phyloP scores from a whole-genome alignment of 1,140 invertebrate species.

The Eriosoma lanigerum region DNA sequence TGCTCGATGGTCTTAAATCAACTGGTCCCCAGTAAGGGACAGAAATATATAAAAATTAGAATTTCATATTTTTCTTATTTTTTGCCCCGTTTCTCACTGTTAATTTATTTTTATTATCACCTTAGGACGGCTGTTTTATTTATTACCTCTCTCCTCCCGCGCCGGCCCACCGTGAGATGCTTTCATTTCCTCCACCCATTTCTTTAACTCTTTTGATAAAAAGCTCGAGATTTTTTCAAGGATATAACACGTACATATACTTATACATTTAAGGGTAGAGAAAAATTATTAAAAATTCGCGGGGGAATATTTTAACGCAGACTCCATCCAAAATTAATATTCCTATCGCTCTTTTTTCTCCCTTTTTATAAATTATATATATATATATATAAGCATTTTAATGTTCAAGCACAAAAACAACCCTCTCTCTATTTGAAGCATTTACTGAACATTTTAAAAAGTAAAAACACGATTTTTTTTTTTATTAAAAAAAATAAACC shows the following conservation, averaged over 20 bases:
- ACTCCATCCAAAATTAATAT: constrained; percentile 39
- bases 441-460: constrained; percentile 46
- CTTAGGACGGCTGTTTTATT: constrained; percentile 46
- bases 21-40: not conserved
- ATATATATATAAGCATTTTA: constrained; percentile 12
- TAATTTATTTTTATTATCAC: constrained; percentile 52
- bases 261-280: not conserved
- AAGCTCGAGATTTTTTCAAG: constrained; percentile 41
- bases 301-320: constrained; percentile 45
- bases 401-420: constrained; percentile 34
- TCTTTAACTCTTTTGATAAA: constrained; percentile 50
- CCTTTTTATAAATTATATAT: not conserved
- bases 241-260: constrained; percentile 14
- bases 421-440: constrained; percentile 29
- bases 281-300: constrained; percentile 51
- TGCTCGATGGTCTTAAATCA: constrained; percentile 45
- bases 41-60: constrained; percentile 8
- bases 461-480: constrained; percentile 24
- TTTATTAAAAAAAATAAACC: constrained; percentile 15
- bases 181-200: constrained; percentile 43
- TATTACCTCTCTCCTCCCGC: not conserved
- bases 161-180: not conserved
- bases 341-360: constrained; percentile 30
- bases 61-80: constrained; percentile 48
- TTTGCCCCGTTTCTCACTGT: constrained; percentile 7